A percentile compares a stretch with the other conserved stretches of the same genome.
Evolutionary conservation across 2,888 invertebrate genomes (phyloP).

Genomic region (Heteromyza rotundicornis): DNA sequence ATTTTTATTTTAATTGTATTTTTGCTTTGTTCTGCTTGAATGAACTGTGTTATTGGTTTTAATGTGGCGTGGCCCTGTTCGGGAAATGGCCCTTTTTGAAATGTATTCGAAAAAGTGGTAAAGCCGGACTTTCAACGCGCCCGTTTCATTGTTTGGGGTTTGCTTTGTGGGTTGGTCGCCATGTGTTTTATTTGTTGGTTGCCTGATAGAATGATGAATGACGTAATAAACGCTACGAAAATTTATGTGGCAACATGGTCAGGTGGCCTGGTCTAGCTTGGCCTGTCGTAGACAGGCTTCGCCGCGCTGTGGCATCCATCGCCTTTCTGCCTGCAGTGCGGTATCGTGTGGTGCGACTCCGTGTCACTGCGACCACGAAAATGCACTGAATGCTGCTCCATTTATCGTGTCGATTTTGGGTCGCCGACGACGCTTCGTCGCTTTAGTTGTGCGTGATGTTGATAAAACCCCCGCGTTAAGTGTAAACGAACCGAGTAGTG

Average conservation of each 20-base stretch:
- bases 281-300: background rate
- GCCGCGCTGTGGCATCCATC: too few relatives aligned
- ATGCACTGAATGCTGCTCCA: background rate
- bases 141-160: slow-evolving; percentile 4
- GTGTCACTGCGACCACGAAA: background rate
- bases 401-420: background rate
- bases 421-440: slow-evolving; percentile 3
- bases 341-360: too few relatives aligned
- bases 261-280: slow-evolving; percentile 10
- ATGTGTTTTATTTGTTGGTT: slow-evolving; percentile 19
- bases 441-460: slow-evolving; percentile 13
- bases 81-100: background rate
- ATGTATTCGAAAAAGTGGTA: background rate
- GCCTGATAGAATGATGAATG: slow-evolving; percentile 27
- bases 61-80: slow-evolving; percentile 4
- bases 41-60: slow-evolving; percentile 19
- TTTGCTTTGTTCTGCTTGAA: slow-evolving; percentile 18
- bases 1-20: slow-evolving; percentile 14
- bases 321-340: too few relatives aligned
- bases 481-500: background rate
- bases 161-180: background rate
- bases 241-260: slow-evolving; percentile 24
- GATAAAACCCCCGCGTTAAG: slow-evolving; percentile 1
- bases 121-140: slow-evolving; percentile 1
- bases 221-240: slow-evolving; percentile 20